Evolutionary conservation across 2,797 vertebrate species (phyloP).

Genomic region (Cyprinella venusta): DNA sequence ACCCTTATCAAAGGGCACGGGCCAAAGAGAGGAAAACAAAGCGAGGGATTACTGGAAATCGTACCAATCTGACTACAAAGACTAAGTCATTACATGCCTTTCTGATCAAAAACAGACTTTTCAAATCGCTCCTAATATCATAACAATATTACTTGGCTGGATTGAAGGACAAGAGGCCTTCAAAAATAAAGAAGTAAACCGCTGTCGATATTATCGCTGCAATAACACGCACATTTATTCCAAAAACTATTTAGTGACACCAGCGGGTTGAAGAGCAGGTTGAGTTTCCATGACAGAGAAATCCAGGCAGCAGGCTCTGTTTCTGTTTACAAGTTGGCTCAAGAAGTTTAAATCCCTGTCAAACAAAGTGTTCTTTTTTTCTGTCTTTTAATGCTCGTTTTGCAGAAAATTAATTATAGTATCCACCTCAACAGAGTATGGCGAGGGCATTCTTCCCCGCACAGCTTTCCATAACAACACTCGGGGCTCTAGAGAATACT

Average conservation of each 20-base stretch:
- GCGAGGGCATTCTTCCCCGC: constrained; percentile 69
- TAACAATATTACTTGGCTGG: constrained; percentile 41
- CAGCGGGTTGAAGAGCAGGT: constrained; percentile 50
- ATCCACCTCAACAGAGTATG: constrained; percentile 70
- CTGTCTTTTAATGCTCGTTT: constrained; percentile 53
- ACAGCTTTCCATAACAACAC: constrained; percentile 77
- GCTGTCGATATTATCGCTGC: constrained; percentile 31
- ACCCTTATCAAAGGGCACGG: not conserved
- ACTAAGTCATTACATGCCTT: constrained; percentile 25
- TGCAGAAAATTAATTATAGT: constrained; percentile 68
- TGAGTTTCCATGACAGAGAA: constrained; percentile 59
- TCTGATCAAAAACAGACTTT: constrained; percentile 26
- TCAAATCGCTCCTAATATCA: constrained; percentile 32
- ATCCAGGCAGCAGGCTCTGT: constrained; percentile 50
- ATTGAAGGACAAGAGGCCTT: constrained; percentile 36
- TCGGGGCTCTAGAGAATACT: constrained; percentile 77
- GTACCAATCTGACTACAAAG: not conserved
- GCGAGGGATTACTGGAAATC: not conserved
- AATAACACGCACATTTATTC: constrained; percentile 51
- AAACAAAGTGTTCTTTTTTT: constrained; percentile 60
- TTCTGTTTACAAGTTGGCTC: constrained; percentile 59
- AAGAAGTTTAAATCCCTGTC: constrained; percentile 58
- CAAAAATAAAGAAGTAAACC: constrained; percentile 31
- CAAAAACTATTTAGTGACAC: constrained; percentile 52
- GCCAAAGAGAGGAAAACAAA: constrained; percentile 14